Conservation (phyloP, 2,888 invertebrate species). For the Rhagophthalmus giganteus region DNA sequence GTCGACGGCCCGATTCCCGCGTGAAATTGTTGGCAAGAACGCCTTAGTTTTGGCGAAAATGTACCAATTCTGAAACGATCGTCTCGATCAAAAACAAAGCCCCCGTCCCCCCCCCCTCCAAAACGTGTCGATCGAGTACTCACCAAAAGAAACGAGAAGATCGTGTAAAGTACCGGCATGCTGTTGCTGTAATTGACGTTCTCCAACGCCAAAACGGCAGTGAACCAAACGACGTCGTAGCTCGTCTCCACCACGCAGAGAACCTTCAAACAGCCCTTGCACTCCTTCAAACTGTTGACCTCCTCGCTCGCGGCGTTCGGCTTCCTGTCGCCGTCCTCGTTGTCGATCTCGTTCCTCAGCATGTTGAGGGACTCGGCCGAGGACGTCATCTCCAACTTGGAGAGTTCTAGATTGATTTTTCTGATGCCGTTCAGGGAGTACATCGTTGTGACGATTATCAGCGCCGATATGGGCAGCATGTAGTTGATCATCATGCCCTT, state of each 20-base stretch:
- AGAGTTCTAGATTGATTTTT: constrained; percentile 54
- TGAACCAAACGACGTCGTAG: constrained; percentile 74
- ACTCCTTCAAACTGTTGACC: constrained; percentile 58
- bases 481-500: constrained; percentile 77
- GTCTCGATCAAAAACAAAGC: constrained; percentile 2
- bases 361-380: constrained; percentile 52
- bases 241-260: constrained; percentile 71
- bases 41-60: constrained; percentile 51
- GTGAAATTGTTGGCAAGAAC: constrained; percentile 45
- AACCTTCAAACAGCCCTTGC: constrained; percentile 64
- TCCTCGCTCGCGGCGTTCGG: constrained; percentile 40
- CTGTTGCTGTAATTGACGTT: constrained; percentile 64
- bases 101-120: too few relatives aligned
- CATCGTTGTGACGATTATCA: constrained; percentile 67
- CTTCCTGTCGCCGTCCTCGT: constrained; percentile 43
- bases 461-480: constrained; percentile 70
- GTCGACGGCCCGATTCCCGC: constrained; percentile 6
- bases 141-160: constrained; percentile 64
- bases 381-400: constrained; percentile 50
- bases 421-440: constrained; percentile 62
- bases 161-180: constrained; percentile 63
- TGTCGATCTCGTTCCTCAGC: constrained; percentile 47
- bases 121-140: constrained; percentile 41
- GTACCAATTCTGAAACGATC: constrained; percentile 55
- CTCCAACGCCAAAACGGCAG: constrained; percentile 72